These are phyloP conservation scores for Mesochorus sp. DNA, from an alignment of 2,888 invertebrate genomes.

Conservation along the genomic window DNA sequence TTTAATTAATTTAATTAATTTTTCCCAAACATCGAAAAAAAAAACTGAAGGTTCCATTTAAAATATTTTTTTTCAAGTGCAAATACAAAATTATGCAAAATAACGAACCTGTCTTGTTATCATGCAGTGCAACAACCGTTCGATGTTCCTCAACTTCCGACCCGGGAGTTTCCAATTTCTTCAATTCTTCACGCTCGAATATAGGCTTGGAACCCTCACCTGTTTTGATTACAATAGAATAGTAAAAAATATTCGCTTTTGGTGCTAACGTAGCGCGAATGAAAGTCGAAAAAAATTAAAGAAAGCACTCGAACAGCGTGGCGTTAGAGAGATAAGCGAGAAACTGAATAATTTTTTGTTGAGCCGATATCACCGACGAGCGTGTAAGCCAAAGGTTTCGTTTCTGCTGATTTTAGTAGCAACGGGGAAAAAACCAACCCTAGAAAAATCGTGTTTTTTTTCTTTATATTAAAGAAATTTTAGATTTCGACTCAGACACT, in stretches of 20 bases:
- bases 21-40: no score
- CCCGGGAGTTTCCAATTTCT: constrained; percentile 23
- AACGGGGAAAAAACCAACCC: no score
- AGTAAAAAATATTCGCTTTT: constrained; percentile 13
- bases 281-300: background rate
- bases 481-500: no score
- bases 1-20: no score
- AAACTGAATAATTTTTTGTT: background rate
- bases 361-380: no score
- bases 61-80: background rate
- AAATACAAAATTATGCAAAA: background rate
- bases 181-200: constrained; percentile 73
- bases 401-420: background rate
- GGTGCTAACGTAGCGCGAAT: background rate
- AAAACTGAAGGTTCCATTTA: no score
- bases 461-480: no score
- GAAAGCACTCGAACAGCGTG: background rate
- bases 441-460: no score
- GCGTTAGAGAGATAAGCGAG: background rate
- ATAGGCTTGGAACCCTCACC: constrained; percentile 74
- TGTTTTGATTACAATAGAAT: constrained; percentile 43
- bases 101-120: constrained; percentile 57
- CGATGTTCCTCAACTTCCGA: constrained; percentile 67
- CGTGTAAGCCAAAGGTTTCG: constrained; percentile 40
- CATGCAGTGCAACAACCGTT: constrained; percentile 62